Evolutionary conservation across 2,888 invertebrate species (phyloP).

Genomic region (Dromius quadrimaculatus): DNA sequence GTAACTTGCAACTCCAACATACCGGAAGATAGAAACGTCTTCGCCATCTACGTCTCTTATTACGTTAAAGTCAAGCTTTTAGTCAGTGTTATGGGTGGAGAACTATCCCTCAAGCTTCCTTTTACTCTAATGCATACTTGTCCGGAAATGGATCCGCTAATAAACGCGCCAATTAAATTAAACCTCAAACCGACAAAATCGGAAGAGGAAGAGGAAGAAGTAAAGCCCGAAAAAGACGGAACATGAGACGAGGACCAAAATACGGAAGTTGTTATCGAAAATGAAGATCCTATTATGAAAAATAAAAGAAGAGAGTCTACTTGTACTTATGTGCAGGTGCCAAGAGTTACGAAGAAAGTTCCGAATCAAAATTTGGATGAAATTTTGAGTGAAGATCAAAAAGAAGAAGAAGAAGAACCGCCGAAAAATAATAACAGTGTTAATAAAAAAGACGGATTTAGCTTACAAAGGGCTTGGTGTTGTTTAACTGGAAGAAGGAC

Average conservation of each 20-base stretch:
- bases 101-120: slow-evolving; percentile 82
- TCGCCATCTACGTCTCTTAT: slow-evolving; percentile 92
- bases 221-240: slow-evolving; percentile 62
- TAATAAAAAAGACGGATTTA: slow-evolving; percentile 64
- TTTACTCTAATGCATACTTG: slow-evolving; percentile 83
- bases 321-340: slow-evolving; percentile 35
- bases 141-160: slow-evolving; percentile 72
- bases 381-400: slow-evolving; percentile 59
- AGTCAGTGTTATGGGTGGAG: slow-evolving; percentile 85
- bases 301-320: slow-evolving; percentile 40
- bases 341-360: slow-evolving; percentile 47
- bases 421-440: slow-evolving; percentile 51
- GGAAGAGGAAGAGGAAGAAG: slow-evolving; percentile 53
- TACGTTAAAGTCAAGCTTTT: slow-evolving; percentile 89
- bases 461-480: slow-evolving; percentile 70
- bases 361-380: slow-evolving; percentile 60
- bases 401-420: slow-evolving; percentile 32
- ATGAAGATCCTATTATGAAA: slow-evolving; percentile 57
- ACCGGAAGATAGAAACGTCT: slow-evolving; percentile 85
- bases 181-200: slow-evolving; percentile 45
- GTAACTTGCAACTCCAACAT: slow-evolving; percentile 68
- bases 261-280: slow-evolving; percentile 62
- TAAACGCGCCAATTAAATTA: slow-evolving; percentile 39
- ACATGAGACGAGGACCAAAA: slow-evolving; percentile 62
- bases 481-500: slow-evolving; percentile 67